Conservation (phyloP, 2,113 vertebrate genomes). For the Vireo altiloquus region DNA sequence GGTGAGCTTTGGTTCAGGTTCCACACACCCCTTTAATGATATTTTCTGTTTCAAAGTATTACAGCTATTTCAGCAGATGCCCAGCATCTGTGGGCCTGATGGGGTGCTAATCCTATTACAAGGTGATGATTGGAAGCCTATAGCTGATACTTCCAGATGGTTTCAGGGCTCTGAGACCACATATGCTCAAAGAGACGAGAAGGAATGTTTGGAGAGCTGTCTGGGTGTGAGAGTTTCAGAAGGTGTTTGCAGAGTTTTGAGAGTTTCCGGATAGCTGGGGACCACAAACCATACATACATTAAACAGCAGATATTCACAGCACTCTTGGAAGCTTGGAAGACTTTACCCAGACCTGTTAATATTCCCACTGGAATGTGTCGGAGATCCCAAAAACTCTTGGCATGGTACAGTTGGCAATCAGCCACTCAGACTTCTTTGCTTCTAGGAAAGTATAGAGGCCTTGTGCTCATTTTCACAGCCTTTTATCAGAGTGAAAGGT, state of each 20-base stretch:
- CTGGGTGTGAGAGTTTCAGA: not conserved
- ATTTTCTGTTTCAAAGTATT: slow-evolving; percentile 24
- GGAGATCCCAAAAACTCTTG: not conserved
- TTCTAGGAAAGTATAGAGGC: not conserved
- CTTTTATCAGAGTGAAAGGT: not conserved
- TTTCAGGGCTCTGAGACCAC: slow-evolving; percentile 9
- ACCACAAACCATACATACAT: slow-evolving; percentile 2
- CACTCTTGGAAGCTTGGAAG: not conserved
- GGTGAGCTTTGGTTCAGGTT: not conserved
- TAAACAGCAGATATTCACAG: not conserved
- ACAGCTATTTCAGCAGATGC: slow-evolving; percentile 44
- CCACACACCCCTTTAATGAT: not conserved
- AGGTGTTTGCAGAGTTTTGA: slow-evolving; percentile 44
- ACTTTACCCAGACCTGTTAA: slow-evolving; percentile 42
- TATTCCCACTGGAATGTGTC: slow-evolving; percentile 30
- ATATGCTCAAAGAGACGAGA: not conserved
- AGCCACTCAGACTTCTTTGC: not conserved
- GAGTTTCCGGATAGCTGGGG: slow-evolving; percentile 1
- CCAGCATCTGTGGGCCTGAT: slow-evolving; percentile 40
- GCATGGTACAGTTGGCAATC: slow-evolving; percentile 1
- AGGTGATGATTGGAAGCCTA: slow-evolving; percentile 57
- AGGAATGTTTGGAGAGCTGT: slow-evolving; percentile 43
- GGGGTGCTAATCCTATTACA: slow-evolving; percentile 59
- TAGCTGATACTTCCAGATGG: slow-evolving; percentile 41
- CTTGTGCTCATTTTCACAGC: not conserved